Conservation (phyloP, 2,888 invertebrate genomes). For the Linyphia triangularis region DNA sequence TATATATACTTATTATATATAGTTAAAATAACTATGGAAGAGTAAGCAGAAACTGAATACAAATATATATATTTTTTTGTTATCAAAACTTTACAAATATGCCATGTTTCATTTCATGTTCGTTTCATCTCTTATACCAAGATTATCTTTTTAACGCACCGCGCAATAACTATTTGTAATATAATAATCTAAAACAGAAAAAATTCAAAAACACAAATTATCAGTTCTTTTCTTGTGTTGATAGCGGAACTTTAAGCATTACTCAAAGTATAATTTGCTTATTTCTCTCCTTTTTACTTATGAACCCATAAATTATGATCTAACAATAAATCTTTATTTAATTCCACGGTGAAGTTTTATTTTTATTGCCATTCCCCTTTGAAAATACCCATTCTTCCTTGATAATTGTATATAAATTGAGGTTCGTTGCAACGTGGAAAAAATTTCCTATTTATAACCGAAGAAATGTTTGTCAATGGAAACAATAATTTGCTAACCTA, state of each 20-base stretch:
- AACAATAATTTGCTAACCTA: slow-evolving; percentile 52
- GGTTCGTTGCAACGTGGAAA: background rate
- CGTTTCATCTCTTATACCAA: no score
- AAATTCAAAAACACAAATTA: no score
- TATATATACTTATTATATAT: no score
- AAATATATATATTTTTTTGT: no score
- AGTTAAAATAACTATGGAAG: no score
- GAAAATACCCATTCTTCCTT: background rate
- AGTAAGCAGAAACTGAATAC: no score
- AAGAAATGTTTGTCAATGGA: slow-evolving; percentile 52
- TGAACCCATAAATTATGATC: slow-evolving; percentile 36
- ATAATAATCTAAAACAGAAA: no score
- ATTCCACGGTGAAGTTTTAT: slow-evolving; percentile 7
- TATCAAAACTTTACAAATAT: no score
- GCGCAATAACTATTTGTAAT: no score
- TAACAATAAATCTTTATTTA: slow-evolving; percentile 30
- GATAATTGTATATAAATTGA: slow-evolving; percentile 19
- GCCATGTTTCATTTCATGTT: no score
- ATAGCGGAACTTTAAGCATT: background rate
- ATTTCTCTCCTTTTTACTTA: slow-evolving; percentile 22
- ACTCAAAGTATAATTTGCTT: slow-evolving; percentile 11
- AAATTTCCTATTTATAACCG: slow-evolving; percentile 20
- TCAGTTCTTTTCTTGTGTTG: no score
- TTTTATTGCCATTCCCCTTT: background rate
- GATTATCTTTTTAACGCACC: no score